These are phyloP conservation scores for Cerastis rubricosa DNA, from an alignment of 2,888 invertebrate species.

Conservation along the genomic window DNA sequence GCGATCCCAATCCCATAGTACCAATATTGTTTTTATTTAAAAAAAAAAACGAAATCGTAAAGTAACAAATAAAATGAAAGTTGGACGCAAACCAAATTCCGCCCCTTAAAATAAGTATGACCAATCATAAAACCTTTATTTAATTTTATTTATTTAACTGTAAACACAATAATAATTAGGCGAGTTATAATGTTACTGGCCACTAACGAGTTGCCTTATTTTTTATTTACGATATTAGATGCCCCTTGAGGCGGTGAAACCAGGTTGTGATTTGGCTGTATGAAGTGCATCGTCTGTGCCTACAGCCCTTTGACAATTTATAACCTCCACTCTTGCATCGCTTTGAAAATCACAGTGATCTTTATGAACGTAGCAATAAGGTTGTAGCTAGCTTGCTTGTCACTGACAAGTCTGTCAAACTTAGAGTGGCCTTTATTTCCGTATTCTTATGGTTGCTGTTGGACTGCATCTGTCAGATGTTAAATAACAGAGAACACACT, in stretches of 20 bases:
- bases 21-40: background rate
- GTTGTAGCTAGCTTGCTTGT: background rate
- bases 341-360: background rate
- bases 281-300: conserved; percentile 15
- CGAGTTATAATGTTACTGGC: conserved; percentile 55
- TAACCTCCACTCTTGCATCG: background rate
- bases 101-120: conserved; percentile 47
- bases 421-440: background rate
- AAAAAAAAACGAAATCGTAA: background rate
- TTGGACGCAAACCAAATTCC: background rate
- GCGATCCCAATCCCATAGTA: background rate
- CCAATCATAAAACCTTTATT: conserved; percentile 57
- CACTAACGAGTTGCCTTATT: conserved; percentile 64
- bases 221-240: conserved; percentile 63
- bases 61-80: background rate
- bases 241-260: conserved; percentile 57
- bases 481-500: background rate
- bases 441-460: background rate
- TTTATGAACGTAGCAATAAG: background rate
- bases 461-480: background rate
- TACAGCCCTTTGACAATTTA: background rate
- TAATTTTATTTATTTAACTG: conserved; percentile 62
- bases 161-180: conserved; percentile 65
- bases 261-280: conserved; percentile 46
- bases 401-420: background rate